Evolutionary conservation across 37 sponge, comb jelly and placozoan genomes (phyloP).

Genomic region (Chondrilla cf. caribensis): DNA sequence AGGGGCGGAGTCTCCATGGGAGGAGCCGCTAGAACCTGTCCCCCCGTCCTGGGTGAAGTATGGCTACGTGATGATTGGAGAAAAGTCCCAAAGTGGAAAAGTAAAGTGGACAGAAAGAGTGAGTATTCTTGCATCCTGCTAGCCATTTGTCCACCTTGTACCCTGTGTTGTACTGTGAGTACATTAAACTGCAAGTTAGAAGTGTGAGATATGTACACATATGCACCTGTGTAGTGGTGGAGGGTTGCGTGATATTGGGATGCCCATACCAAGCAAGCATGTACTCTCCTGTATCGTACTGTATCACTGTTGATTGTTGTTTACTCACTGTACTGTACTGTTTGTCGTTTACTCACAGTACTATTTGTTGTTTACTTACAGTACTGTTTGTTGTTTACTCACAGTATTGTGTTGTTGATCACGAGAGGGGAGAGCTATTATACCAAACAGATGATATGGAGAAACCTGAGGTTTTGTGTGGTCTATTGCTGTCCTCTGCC

Average conservation of each 20-base stretch:
- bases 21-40: slow-evolving; percentile 42
- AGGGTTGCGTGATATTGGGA: too few species aligned
- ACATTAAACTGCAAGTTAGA: too few species aligned
- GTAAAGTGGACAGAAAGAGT: slow-evolving; percentile 16
- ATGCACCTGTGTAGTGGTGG: too few species aligned
- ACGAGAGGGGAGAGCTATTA: slow-evolving; percentile 56
- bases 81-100: slow-evolving; percentile 40
- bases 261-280: too few species aligned
- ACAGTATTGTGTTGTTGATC: slow-evolving; percentile 80
- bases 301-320: too few species aligned
- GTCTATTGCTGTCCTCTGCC: slow-evolving; percentile 71
- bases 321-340: too few species aligned
- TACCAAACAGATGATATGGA: slow-evolving; percentile 60
- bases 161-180: background rate
- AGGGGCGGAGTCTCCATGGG: slow-evolving; percentile 10
- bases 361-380: too few species aligned
- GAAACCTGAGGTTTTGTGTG: slow-evolving; percentile 53
- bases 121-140: background rate
- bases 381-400: background rate
- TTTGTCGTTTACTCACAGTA: too few species aligned
- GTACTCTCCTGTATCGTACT: too few species aligned
- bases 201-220: too few species aligned
- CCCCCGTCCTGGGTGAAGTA: slow-evolving; percentile 48
- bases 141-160: background rate
- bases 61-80: slow-evolving; percentile 69